Evolutionary conservation across 2,113 vertebrate species (phyloP).

Genomic region (Dolichotis patagonum): DNA sequence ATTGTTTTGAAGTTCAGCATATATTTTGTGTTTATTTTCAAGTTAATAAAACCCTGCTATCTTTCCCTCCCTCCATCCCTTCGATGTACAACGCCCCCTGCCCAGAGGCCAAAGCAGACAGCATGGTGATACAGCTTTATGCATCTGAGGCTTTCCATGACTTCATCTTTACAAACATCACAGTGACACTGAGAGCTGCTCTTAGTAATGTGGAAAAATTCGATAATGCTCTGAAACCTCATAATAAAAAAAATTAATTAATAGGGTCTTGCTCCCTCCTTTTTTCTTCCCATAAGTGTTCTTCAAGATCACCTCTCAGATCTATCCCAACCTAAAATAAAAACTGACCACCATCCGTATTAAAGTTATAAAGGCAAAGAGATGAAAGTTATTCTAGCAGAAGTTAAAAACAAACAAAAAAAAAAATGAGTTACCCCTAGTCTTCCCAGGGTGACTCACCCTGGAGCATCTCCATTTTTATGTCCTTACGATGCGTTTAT

Average conservation of each 20-base stretch:
- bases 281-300: background rate
- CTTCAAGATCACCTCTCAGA: slow-evolving; percentile 65
- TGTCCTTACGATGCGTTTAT: background rate
- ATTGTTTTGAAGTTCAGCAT: background rate
- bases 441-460: slow-evolving; percentile 51
- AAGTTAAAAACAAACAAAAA: slow-evolving; percentile 53
- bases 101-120: background rate
- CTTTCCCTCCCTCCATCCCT: background rate
- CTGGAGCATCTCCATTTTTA: background rate
- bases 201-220: slow-evolving; percentile 81
- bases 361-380: background rate
- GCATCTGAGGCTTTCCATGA: slow-evolving; percentile 73
- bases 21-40: slow-evolving; percentile 1
- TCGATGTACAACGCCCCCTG: background rate
- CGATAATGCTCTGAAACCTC: slow-evolving; percentile 66
- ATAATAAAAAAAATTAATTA: slow-evolving; percentile 81
- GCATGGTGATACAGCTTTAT: background rate
- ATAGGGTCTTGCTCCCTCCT: background rate
- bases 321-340: slow-evolving; percentile 68
- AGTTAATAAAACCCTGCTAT: background rate
- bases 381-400: background rate
- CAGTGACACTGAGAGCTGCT: slow-evolving; percentile 62
- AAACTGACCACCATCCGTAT: slow-evolving; percentile 66
- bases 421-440: slow-evolving; percentile 40
- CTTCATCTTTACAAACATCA: slow-evolving; percentile 78